phyloP scores from a whole-genome alignment of 2,888 invertebrate species.

The Phytoseiulus persimilis region DNA sequence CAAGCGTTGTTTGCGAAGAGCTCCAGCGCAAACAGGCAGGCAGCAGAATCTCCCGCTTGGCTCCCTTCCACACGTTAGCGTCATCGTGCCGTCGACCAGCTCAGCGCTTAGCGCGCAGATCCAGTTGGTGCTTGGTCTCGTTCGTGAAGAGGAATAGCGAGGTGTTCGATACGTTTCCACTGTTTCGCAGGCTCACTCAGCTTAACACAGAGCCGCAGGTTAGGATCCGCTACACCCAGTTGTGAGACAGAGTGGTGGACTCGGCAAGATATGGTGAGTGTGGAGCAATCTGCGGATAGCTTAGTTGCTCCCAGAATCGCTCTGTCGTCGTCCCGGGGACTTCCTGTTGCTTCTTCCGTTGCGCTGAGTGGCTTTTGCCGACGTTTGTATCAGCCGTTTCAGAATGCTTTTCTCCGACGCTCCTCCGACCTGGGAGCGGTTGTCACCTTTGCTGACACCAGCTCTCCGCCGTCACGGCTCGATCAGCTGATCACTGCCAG shows the following conservation, averaged over 20 bases:
- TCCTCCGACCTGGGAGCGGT: not conserved
- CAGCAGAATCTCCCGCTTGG: not conserved
- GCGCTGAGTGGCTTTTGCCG: not conserved
- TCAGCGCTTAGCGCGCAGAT: not conserved
- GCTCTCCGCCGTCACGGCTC: not conserved
- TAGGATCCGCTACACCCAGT: not conserved
- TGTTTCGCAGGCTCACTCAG: not conserved
- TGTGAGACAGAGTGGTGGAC: not conserved
- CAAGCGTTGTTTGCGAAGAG: too few species aligned
- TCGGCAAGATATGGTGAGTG: not conserved
- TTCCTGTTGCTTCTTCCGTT: not conserved
- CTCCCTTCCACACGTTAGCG: not conserved
- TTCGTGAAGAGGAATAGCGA: not conserved
- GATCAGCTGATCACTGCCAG: not conserved
- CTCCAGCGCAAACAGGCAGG: not conserved
- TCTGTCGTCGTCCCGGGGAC: not conserved
- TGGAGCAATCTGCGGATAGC: not conserved
- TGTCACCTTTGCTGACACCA: not conserved
- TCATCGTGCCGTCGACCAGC: not conserved
- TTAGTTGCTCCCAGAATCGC: not conserved
- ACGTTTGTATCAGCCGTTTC: not conserved
- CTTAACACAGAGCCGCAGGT: not conserved
- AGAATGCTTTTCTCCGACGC: not conserved
- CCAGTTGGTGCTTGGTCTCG: not conserved
- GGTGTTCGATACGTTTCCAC: not conserved